These are phyloP conservation scores for Trachelus tabidus DNA, from an alignment of 2,888 invertebrate genomes.

Conservation along the genomic window DNA sequence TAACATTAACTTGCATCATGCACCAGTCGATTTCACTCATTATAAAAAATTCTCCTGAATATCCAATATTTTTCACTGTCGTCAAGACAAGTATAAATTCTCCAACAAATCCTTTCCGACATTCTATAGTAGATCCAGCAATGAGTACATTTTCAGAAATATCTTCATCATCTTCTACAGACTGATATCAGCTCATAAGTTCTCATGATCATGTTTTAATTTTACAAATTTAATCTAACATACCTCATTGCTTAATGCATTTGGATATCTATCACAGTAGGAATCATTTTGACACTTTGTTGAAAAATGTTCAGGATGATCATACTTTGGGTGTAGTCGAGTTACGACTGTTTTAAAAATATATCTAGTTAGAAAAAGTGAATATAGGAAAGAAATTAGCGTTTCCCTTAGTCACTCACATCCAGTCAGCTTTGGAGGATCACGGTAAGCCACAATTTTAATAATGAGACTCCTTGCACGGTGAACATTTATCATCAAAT, in stretches of 20 bases:
- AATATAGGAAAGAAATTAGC: not conserved
- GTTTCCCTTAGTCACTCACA: not conserved
- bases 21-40: conserved; percentile 66
- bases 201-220: not conserved
- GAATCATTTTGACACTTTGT: not conserved
- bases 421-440: conserved; percentile 60
- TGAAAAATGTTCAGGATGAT: not conserved
- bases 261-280: not conserved
- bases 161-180: not conserved
- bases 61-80: conserved; percentile 61
- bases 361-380: not conserved
- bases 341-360: not conserved
- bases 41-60: conserved; percentile 63
- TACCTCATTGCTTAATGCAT: not conserved
- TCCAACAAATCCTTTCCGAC: conserved; percentile 63
- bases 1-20: conserved; percentile 58
- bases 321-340: not conserved
- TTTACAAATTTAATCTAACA: not conserved
- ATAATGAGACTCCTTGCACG: conserved; percentile 50
- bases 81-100: conserved; percentile 49
- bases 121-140: conserved; percentile 58
- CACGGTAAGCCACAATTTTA: conserved; percentile 52
- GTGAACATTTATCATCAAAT: conserved; percentile 52
- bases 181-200: not conserved
- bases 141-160: not conserved